Conservation (phyloP, 2,797 vertebrate genomes). For the Rhinichthys osculus region DNA sequence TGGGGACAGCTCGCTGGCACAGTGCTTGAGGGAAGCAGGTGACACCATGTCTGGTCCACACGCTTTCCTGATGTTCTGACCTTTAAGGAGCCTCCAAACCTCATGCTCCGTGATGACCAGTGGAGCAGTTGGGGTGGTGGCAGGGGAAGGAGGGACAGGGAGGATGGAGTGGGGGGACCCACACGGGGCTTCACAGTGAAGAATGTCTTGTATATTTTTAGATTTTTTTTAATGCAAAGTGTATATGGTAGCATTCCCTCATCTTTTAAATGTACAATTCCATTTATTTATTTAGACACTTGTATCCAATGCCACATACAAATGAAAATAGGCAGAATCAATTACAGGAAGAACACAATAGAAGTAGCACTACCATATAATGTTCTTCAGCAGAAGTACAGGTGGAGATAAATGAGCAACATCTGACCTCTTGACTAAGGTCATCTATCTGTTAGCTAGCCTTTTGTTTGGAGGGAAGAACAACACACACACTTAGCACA, state of each 20-base stretch:
- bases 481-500: neutral
- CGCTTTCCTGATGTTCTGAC: no score
- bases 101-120: no score
- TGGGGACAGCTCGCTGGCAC: no score
- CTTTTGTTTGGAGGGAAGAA: slow-evolving; percentile 21
- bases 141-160: no score
- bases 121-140: no score
- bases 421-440: slow-evolving; percentile 25
- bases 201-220: neutral
- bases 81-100: no score
- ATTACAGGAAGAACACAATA: neutral
- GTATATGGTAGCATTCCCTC: neutral
- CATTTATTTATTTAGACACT: neutral
- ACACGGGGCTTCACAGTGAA: neutral
- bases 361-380: neutral
- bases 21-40: no score
- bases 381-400: neutral
- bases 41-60: no score
- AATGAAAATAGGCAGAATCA: neutral
- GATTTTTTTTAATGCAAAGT: neutral
- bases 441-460: slow-evolving; percentile 5
- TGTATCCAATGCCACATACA: neutral
- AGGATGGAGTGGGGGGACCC: no score
- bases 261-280: neutral
- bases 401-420: neutral